phyloP scores from a whole-genome alignment of 2,888 invertebrate species.

The Panopea generosa region DNA sequence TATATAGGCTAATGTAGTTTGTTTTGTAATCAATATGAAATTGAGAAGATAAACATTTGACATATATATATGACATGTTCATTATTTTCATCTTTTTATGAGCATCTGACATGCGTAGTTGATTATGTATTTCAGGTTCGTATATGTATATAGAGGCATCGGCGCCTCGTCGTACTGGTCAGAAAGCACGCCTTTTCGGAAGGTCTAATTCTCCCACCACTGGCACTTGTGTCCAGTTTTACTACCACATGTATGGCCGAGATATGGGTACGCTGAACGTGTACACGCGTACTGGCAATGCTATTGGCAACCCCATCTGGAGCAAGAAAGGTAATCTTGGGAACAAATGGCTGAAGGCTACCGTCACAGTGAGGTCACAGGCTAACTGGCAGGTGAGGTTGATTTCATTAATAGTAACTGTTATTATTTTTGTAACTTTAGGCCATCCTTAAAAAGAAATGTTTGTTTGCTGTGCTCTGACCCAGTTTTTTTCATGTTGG shows the following conservation, averaged over 20 bases:
- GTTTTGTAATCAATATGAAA: too few relatives aligned
- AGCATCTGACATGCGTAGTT: too few relatives aligned
- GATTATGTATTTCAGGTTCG: slow-evolving; percentile 59
- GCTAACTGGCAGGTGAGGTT: slow-evolving; percentile 70
- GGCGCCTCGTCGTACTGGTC: slow-evolving; percentile 49
- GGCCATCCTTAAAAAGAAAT: too few relatives aligned
- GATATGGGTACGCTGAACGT: slow-evolving; percentile 72
- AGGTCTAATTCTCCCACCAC: slow-evolving; percentile 51
- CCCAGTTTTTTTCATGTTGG: not conserved
- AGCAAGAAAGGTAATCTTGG: slow-evolving; percentile 67
- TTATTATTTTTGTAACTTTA: too few relatives aligned
- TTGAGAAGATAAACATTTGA: too few relatives aligned
- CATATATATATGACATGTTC: too few relatives aligned
- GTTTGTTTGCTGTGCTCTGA: not conserved
- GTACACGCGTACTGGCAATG: slow-evolving; percentile 55
- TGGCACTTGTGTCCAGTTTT: slow-evolving; percentile 72
- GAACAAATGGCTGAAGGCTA: slow-evolving; percentile 71
- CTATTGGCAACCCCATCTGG: slow-evolving; percentile 55
- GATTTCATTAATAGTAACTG: too few relatives aligned
- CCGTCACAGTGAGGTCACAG: slow-evolving; percentile 67
- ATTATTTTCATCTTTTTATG: too few relatives aligned
- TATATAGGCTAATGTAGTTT: too few relatives aligned
- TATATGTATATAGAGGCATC: slow-evolving; percentile 76
- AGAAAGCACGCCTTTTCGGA: slow-evolving; percentile 67
- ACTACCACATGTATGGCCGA: slow-evolving; percentile 75